Evolutionary conservation across 2,113 vertebrate species (phyloP).

Genomic region (Geococcyx californianus): DNA sequence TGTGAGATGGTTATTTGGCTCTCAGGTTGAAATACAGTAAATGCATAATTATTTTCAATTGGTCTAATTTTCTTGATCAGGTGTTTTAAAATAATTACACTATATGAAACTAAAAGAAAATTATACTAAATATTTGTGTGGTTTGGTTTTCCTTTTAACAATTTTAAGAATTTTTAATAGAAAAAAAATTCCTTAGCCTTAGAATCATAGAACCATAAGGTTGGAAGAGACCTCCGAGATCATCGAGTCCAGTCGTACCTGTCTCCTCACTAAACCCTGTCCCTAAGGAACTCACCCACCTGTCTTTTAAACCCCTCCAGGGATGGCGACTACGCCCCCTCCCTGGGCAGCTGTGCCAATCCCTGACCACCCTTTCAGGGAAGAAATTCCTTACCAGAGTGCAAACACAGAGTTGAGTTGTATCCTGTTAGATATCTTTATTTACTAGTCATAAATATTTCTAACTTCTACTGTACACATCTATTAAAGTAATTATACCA

Average conservation of each 20-base stretch:
- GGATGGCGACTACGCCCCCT: too few species aligned
- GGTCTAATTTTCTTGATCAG: neutral
- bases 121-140: neutral
- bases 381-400: neutral
- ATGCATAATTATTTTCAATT: neutral
- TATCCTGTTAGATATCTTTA: neutral
- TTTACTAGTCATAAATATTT: neutral
- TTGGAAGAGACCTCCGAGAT: too few species aligned
- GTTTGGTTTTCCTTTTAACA: too few species aligned
- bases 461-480: neutral
- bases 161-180: too few species aligned
- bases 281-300: too few species aligned
- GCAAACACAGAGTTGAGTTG: neutral
- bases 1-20: neutral
- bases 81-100: neutral
- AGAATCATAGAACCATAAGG: too few species aligned
- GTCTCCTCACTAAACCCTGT: too few species aligned
- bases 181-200: too few species aligned
- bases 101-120: neutral
- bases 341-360: too few species aligned
- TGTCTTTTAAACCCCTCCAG: too few species aligned
- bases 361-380: too few species aligned
- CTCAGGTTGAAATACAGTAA: neutral
- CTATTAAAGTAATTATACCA: neutral
- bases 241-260: too few species aligned